Evolutionary conservation across 2,888 invertebrate genomes (phyloP), one percentile per base, ranked within the genome.

Genomic region (Didymodactylos carnosus): DNA sequence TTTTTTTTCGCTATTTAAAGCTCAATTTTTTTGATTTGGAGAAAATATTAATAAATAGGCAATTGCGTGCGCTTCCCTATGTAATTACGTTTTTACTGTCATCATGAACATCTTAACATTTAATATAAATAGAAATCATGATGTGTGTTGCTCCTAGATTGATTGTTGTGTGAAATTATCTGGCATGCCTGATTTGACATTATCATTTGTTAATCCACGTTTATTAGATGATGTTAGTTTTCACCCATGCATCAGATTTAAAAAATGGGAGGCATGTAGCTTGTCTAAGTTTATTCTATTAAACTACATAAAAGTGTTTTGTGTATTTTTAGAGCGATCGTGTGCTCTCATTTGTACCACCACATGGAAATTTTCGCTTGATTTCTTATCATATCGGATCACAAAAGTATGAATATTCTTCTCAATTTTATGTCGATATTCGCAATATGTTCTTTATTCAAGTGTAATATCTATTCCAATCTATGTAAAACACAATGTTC

Each of bases 161-260:
- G 97, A 98, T 81, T 97, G 97, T 82, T 92, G 94, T 80, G 94
- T 97, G 76, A 98, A 97, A 84, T 85, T 99, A 76, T 92, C 92
- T 81, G 98, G 98, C 53, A 98, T 98, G 95, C 98, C 98, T 62
- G 98, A 99, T 85, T 86, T 98, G 73, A 94, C 95, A 0, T 86
- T 99, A 76, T 92, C 95, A 0, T 95, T 99, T 83, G 89, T 97
- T 83, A 99, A 99, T 86, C 94, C 98, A 14, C 87, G 95, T 77
- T 86, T 98, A 73, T 91, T 99, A 81, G 98, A 99, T 82, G 97
- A 99, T 84, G 94, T 97, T 73, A 95, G 95, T 79, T 98, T 99
- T 83, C 98, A 99, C 86, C 98, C 97, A 0, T 99, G 98, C 84
- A 94, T 99, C 2, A 87, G 98, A 80, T 97, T 94, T 82, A 95